Evolutionary conservation across 64 coral and sea anemone species (phyloP).

Genomic region (Montipora efflorescens): DNA sequence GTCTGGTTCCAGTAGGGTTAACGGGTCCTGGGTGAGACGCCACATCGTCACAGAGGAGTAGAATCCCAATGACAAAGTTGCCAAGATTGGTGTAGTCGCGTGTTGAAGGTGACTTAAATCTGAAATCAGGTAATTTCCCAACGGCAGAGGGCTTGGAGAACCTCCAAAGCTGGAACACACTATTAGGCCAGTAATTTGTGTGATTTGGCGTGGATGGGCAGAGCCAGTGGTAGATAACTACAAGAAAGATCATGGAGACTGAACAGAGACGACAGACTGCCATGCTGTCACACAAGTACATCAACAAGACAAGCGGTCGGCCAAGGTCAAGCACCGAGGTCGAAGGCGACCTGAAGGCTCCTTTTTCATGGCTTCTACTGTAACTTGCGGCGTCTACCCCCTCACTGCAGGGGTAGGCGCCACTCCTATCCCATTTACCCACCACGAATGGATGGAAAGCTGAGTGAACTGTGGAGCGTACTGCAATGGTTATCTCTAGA

Average conservation of each 20-base stretch:
- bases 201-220: slow-evolving; percentile 28
- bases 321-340: too few species aligned
- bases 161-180: slow-evolving; percentile 48
- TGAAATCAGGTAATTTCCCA: slow-evolving; percentile 11
- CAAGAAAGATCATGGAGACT: slow-evolving; percentile 22
- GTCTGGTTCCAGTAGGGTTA: background rate
- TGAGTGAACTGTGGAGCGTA: too few species aligned
- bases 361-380: too few species aligned
- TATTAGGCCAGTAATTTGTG: slow-evolving; percentile 30
- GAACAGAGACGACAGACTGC: slow-evolving; percentile 45
- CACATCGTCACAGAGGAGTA: slow-evolving; percentile 57
- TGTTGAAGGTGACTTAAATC: slow-evolving; percentile 21
- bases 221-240: slow-evolving; percentile 57
- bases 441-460: too few species aligned
- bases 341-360: too few species aligned
- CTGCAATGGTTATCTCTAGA: too few species aligned
- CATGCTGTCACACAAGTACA: background rate
- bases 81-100: slow-evolving; percentile 37
- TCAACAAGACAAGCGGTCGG: too few species aligned
- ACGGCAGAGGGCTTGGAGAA: slow-evolving; percentile 24
- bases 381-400: too few species aligned
- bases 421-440: too few species aligned
- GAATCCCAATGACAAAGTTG: slow-evolving; percentile 34
- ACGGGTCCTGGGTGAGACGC: slow-evolving; percentile 50
- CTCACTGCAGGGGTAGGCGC: too few species aligned